A percentile compares a stretch with the other conserved stretches of the same genome.
These are phyloP conservation scores for Psilopogon haemacephalus DNA, from an alignment of 2,113 vertebrate species.

Conservation along the genomic window DNA sequence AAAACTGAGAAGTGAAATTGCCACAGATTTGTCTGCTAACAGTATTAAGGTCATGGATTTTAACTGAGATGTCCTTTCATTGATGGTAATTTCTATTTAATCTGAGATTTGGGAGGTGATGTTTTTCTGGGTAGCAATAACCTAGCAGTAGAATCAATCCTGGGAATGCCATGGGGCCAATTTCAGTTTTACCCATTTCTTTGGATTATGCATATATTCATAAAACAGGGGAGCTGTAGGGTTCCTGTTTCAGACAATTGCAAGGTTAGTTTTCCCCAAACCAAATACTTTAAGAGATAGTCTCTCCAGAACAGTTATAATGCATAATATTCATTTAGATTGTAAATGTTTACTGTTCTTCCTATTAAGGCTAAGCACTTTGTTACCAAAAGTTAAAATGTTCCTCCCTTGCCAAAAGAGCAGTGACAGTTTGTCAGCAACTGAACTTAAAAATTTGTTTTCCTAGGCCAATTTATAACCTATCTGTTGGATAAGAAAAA, in stretches of 20 bases:
- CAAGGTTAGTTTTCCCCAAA: background rate
- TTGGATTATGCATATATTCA: background rate
- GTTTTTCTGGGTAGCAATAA: background rate
- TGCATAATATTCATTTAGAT: background rate
- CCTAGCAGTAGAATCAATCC: background rate
- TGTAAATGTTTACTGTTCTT: background rate
- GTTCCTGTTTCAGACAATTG: background rate
- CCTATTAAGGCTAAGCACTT: background rate
- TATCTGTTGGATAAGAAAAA: slow-evolving; percentile 2
- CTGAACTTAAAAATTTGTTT: slow-evolving; percentile 50
- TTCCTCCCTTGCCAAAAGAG: slow-evolving; percentile 20
- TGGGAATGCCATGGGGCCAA: background rate
- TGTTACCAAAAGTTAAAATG: slow-evolving; percentile 4
- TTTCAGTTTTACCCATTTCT: background rate
- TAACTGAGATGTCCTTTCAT: background rate
- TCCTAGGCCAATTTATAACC: slow-evolving; percentile 60
- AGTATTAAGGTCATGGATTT: slow-evolving; percentile 1
- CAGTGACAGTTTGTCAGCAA: slow-evolving; percentile 23
- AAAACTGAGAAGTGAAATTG: background rate
- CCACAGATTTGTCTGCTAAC: background rate
- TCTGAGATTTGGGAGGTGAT: background rate
- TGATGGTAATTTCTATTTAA: background rate
- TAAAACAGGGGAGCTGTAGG: background rate
- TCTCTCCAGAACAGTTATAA: background rate
- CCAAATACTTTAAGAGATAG: background rate